A percentile compares a stretch with the other conserved stretches of the same genome.
Conservation (phyloP, 1,140 invertebrate species). For the Xylocopa sonorina region DNA sequence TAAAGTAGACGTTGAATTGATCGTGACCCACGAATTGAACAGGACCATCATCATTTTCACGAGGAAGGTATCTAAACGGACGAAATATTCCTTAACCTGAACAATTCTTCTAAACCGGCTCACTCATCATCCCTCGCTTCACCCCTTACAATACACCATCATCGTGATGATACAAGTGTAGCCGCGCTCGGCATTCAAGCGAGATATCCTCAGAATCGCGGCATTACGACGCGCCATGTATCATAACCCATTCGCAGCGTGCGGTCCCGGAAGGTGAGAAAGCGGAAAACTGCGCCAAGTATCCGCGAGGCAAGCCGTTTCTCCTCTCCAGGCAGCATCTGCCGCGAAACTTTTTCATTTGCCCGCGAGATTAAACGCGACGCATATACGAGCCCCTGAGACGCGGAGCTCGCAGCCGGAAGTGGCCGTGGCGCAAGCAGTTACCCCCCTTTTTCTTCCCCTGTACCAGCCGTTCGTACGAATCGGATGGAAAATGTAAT, state of each 20-base stretch:
- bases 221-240: background rate
- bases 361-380: slow-evolving; percentile 59
- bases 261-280: slow-evolving; percentile 16
- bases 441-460: background rate
- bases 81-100: slow-evolving; percentile 30
- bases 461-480: background rate
- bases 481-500: slow-evolving; percentile 23
- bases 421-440: slow-evolving; percentile 29
- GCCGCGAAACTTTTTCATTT: slow-evolving; percentile 63
- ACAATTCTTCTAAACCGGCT: background rate
- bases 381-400: slow-evolving; percentile 19
- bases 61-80: too few species aligned
- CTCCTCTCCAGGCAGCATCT: slow-evolving; percentile 36
- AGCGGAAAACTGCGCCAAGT: slow-evolving; percentile 43
- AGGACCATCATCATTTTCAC: background rate
- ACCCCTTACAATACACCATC: background rate
- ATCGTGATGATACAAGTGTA: background rate
- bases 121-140: background rate
- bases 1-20: too few species aligned
- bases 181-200: background rate
- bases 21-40: background rate
- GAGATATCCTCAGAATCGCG: background rate
- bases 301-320: slow-evolving; percentile 9
- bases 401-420: slow-evolving; percentile 12
- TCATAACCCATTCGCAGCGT: slow-evolving; percentile 6